These are phyloP conservation scores for Watsonalla cultraria DNA, from an alignment of 2,888 invertebrate genomes.

Conservation along the genomic window DNA sequence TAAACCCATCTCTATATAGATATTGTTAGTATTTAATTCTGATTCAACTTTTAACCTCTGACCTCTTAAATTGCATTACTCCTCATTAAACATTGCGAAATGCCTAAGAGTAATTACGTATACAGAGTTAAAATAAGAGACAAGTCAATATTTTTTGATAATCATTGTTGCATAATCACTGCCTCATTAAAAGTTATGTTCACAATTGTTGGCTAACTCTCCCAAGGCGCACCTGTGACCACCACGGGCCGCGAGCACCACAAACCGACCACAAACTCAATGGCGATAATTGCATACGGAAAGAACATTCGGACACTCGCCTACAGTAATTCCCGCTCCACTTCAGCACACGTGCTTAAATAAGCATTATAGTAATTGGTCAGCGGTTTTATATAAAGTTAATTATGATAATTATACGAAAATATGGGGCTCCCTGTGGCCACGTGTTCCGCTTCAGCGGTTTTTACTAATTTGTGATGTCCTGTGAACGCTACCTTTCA, in stretches of 20 bases:
- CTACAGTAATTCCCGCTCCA: slow-evolving; percentile 54
- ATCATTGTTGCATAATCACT: slow-evolving; percentile 1
- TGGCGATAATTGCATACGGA: slow-evolving; percentile 69
- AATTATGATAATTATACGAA: slow-evolving; percentile 70
- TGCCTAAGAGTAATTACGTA: not conserved
- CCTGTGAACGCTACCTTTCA: slow-evolving; percentile 39
- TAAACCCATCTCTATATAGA: no score
- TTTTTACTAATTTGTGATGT: slow-evolving; percentile 69
- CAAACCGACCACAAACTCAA: slow-evolving; percentile 64
- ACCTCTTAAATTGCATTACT: not conserved
- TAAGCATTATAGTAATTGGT: slow-evolving; percentile 68
- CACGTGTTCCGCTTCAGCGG: slow-evolving; percentile 55
- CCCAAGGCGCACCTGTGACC: slow-evolving; percentile 44
- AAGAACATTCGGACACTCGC: slow-evolving; percentile 31
- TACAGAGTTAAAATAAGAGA: not conserved
- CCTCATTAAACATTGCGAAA: not conserved
- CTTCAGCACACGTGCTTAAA: slow-evolving; percentile 71
- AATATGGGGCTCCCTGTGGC: slow-evolving; percentile 56
- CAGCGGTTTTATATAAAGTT: slow-evolving; percentile 70
- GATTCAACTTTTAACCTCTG: not conserved
- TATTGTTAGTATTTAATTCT: no score
- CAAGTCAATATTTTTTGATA: not conserved
- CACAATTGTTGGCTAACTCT: slow-evolving; percentile 2
- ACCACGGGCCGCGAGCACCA: slow-evolving; percentile 27
- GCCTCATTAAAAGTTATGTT: slow-evolving; percentile 2